These are phyloP conservation scores for Perizoma affinitatum DNA, from an alignment of 2,888 invertebrate species.

Conservation along the genomic window DNA sequence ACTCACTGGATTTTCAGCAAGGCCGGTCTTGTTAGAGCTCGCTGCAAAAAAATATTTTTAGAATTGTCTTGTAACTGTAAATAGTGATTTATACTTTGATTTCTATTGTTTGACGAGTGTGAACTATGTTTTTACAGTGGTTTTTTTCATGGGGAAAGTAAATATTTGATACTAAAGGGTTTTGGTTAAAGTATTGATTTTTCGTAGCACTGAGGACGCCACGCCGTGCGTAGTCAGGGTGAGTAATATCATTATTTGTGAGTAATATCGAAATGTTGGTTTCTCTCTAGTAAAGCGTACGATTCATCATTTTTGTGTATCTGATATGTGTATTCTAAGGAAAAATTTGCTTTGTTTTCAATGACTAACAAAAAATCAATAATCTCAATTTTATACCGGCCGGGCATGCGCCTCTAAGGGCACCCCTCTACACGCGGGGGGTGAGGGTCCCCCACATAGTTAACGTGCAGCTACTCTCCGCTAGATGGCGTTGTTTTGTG, in stretches of 20 bases:
- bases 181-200: constrained; percentile 29
- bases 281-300: not conserved
- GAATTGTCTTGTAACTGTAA: constrained; percentile 17
- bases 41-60: constrained; percentile 29
- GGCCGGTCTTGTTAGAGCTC: constrained; percentile 27
- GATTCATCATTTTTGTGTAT: not conserved
- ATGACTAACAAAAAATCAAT: not conserved
- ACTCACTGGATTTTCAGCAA: constrained; percentile 21
- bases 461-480: constrained; percentile 49
- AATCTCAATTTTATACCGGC: constrained; percentile 17
- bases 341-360: not conserved
- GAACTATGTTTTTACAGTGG: not conserved
- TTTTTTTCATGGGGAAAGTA: constrained; percentile 8
- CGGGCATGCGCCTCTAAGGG: constrained; percentile 23
- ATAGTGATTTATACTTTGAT: constrained; percentile 5
- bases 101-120: not conserved
- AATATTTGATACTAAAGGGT: constrained; percentile 1
- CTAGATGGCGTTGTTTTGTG: constrained; percentile 58
- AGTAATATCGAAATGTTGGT: constrained; percentile 9
- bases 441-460: constrained; percentile 7
- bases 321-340: not conserved
- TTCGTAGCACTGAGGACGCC: constrained; percentile 21
- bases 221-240: constrained; percentile 5
- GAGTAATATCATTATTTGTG: constrained; percentile 15
- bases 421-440: constrained; percentile 19